A percentile compares a stretch with the other conserved stretches of the same genome.
phyloP scores from a whole-genome alignment of 2,888 invertebrate species.

The Hemistola chrysoprasaria region DNA sequence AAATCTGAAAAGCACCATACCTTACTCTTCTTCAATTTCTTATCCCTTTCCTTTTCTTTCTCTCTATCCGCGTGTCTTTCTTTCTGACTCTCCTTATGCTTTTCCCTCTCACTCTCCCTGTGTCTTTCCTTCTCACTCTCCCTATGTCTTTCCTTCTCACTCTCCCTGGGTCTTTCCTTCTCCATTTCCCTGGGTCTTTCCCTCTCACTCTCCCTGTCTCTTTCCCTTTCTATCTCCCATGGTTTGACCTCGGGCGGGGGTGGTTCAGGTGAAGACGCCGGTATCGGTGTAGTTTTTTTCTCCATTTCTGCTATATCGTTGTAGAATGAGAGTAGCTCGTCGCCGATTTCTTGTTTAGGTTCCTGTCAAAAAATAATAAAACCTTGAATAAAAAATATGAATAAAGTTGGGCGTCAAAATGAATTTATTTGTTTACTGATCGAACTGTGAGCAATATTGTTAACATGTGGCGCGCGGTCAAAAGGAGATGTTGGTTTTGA shows the following conservation, averaged over 20 bases:
- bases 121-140: slow-evolving; percentile 23
- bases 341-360: slow-evolving; percentile 63
- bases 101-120: too few species aligned
- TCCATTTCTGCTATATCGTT: slow-evolving; percentile 78
- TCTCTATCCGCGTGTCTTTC: slow-evolving; percentile 28
- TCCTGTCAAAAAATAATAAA: too few species aligned
- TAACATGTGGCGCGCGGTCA: too few species aligned
- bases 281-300: slow-evolving; percentile 39
- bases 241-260: slow-evolving; percentile 14
- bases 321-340: slow-evolving; percentile 79
- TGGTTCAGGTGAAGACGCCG: slow-evolving; percentile 37
- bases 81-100: slow-evolving; percentile 14
- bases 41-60: slow-evolving; percentile 22
- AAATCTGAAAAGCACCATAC: slow-evolving; percentile 4
- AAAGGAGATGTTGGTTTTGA: too few species aligned
- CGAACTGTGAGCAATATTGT: too few species aligned
- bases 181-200: slow-evolving; percentile 8
- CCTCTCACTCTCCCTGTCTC: not conserved
- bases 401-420: too few species aligned
- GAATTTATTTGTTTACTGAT: too few species aligned
- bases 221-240: slow-evolving; percentile 23
- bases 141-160: not conserved
- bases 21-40: slow-evolving; percentile 26
- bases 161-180: slow-evolving; percentile 15
- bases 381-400: too few species aligned